phyloP scores from a whole-genome alignment of 2,888 invertebrate genomes.

The Crematogaster levior region DNA sequence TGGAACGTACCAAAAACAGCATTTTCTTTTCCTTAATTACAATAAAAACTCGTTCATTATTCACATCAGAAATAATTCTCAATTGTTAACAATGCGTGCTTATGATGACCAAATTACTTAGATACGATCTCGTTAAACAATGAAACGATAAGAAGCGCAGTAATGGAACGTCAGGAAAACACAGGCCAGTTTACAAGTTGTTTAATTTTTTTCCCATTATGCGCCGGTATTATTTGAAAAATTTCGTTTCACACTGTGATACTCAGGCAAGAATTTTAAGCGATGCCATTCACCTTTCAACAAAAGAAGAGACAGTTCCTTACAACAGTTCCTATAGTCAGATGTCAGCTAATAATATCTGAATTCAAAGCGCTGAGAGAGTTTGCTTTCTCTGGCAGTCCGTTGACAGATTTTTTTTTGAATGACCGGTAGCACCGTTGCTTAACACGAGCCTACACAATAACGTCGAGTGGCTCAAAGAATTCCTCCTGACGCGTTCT shows the following conservation, averaged over 20 bases:
- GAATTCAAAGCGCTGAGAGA: constrained; percentile 40
- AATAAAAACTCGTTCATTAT: neutral
- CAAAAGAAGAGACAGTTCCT: constrained; percentile 28
- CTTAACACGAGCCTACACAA: constrained; percentile 49
- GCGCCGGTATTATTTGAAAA: neutral
- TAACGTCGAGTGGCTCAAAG: constrained; percentile 66
- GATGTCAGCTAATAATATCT: constrained; percentile 53
- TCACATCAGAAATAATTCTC: neutral
- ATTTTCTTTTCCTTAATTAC: neutral
- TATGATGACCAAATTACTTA: neutral
- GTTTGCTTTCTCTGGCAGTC: constrained; percentile 52
- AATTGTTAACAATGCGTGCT: neutral
- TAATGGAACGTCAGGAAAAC: neutral
- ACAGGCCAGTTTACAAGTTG: neutral
- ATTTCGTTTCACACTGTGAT: neutral
- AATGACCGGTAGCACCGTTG: constrained; percentile 63
- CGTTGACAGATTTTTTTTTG: constrained; percentile 68
- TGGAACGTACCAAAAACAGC: neutral
- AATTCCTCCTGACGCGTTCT: constrained; percentile 49
- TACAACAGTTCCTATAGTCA: constrained; percentile 28
- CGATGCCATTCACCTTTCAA: constrained; percentile 13
- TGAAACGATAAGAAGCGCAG: neutral
- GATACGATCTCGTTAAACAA: neutral
- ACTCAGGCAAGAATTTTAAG: constrained; percentile 16
- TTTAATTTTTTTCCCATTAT: constrained; percentile 10